Percentiles rank a stretch among this genome's conserved stretches.
These are phyloP conservation scores for Stegostoma tigrinum DNA, from an alignment of 2,113 vertebrate species.

Conservation along the genomic window DNA sequence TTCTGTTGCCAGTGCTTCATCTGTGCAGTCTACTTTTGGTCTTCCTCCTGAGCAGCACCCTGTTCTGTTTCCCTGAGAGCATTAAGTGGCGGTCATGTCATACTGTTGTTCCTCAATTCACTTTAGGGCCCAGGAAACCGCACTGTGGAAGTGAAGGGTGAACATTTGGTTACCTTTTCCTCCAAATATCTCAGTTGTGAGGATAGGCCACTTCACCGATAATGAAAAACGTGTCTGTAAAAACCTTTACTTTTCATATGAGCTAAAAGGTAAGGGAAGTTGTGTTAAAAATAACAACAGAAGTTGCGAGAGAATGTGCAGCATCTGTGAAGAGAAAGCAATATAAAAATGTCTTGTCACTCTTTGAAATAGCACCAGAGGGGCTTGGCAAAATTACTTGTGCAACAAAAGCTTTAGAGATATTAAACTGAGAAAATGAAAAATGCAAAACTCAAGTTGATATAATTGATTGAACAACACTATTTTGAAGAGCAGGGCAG, in stretches of 20 bases:
- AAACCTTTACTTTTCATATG: background rate
- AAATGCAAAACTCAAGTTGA: background rate
- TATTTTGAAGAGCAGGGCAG: background rate
- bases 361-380: background rate
- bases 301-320: no score
- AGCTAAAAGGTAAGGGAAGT: no score
- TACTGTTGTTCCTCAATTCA: background rate
- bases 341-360: background rate
- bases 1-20: no score
- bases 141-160: background rate
- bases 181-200: background rate
- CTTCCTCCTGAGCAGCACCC: background rate
- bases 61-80: background rate
- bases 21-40: background rate
- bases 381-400: background rate
- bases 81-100: background rate
- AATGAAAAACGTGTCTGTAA: background rate
- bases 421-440: background rate
- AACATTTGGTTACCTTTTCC: background rate
- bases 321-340: background rate
- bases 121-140: background rate
- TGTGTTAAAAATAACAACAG: no score
- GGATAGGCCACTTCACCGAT: no score
- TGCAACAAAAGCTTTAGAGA: background rate
- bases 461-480: background rate